These are phyloP conservation scores for Phyllotreta striolata DNA, from an alignment of 2,888 invertebrate genomes.

Conservation along the genomic window DNA sequence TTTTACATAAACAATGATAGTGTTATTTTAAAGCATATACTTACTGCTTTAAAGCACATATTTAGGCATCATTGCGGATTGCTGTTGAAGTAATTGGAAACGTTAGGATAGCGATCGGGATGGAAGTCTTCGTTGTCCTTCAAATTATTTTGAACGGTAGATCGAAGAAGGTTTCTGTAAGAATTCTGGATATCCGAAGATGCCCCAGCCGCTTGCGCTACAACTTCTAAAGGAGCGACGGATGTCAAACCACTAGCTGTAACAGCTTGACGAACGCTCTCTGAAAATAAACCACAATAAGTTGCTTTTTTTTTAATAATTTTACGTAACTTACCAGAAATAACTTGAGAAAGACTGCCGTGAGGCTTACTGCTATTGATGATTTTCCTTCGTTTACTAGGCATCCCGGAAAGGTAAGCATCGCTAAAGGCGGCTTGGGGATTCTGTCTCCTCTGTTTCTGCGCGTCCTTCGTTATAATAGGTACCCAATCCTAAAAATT, in stretches of 20 bases:
- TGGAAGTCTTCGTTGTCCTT: slow-evolving; percentile 62
- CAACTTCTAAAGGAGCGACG: slow-evolving; percentile 60
- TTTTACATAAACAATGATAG: slow-evolving; percentile 37
- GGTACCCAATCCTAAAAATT: slow-evolving; percentile 81
- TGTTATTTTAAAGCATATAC: slow-evolving; percentile 28
- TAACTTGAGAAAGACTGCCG: slow-evolving; percentile 59
- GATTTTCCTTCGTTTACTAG: slow-evolving; percentile 86
- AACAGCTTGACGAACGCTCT: slow-evolving; percentile 62
- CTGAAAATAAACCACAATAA: slow-evolving; percentile 42
- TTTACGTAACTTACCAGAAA: slow-evolving; percentile 51
- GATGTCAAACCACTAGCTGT: slow-evolving; percentile 64
- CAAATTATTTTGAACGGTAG: slow-evolving; percentile 62
- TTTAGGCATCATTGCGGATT: slow-evolving; percentile 30
- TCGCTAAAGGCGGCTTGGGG: slow-evolving; percentile 78
- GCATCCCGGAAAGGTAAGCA: slow-evolving; percentile 89
- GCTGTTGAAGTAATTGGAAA: slow-evolving; percentile 56
- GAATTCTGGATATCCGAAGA: slow-evolving; percentile 64
- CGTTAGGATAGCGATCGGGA: slow-evolving; percentile 60
- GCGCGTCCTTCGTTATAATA: slow-evolving; percentile 82
- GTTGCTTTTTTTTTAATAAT: slow-evolving; percentile 7
- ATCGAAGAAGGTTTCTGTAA: slow-evolving; percentile 63
- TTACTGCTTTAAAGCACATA: slow-evolving; percentile 21
- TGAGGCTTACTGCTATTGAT: slow-evolving; percentile 61
- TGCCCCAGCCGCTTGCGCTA: slow-evolving; percentile 63
- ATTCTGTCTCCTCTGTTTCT: slow-evolving; percentile 71